Conservation (phyloP, 2,888 invertebrate species). For the Archips crataeganus region DNA sequence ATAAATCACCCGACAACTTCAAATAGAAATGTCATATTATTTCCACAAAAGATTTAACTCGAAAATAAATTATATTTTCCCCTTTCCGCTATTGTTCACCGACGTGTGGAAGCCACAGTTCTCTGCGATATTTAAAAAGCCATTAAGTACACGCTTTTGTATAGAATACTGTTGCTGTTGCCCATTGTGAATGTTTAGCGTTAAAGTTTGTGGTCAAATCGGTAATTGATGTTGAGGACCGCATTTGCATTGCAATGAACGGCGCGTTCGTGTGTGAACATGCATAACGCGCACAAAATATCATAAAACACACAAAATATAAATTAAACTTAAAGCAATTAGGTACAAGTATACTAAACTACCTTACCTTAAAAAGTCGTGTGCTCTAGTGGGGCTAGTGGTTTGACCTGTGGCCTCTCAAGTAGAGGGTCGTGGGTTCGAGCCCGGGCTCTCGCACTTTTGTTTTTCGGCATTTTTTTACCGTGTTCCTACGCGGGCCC, state of each 20-base stretch:
- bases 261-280: background rate
- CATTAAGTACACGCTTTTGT: slow-evolving; percentile 80
- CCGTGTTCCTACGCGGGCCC: too few relatives aligned
- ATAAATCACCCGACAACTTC: slow-evolving; percentile 85
- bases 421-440: too few relatives aligned
- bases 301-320: background rate
- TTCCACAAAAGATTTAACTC: slow-evolving; percentile 87
- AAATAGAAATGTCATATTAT: slow-evolving; percentile 87
- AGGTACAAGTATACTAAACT: too few relatives aligned
- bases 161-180: slow-evolving; percentile 38
- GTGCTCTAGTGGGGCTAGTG: too few relatives aligned
- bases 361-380: too few relatives aligned
- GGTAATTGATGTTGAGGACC: background rate
- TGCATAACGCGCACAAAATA: background rate
- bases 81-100: slow-evolving; percentile 79
- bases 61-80: slow-evolving; percentile 86
- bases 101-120: slow-evolving; percentile 81
- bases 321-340: too few relatives aligned
- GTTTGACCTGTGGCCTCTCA: too few relatives aligned
- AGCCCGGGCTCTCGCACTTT: too few relatives aligned
- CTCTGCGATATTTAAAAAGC: slow-evolving; percentile 83
- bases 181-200: slow-evolving; percentile 23
- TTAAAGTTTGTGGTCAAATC: slow-evolving; percentile 4
- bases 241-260: background rate
- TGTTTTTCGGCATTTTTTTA: too few relatives aligned